Base-by-base conservation (phyloP, 1,140 invertebrate species). In the Pseudobourletiella spinata region DNA sequence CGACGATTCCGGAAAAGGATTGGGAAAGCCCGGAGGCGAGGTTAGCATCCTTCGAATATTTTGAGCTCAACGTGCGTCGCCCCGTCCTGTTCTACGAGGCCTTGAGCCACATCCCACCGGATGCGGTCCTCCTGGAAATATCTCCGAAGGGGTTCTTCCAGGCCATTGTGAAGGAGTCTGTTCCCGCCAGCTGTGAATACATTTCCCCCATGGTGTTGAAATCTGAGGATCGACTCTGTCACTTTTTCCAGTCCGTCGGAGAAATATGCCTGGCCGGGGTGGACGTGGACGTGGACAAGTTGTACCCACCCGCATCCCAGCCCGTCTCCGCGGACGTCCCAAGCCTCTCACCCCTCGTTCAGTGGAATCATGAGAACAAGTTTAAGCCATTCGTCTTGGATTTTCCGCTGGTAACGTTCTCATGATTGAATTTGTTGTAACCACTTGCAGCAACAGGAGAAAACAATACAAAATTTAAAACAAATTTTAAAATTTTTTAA, bases 41-140 rank as follows among this genome's bases (percentile, higher is more conserved):
- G 78, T 84, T 57, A 92, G 92, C 89, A 39, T 95, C 91, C 44
- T 84, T 90, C 3, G 89, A 86, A 22, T 98, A 98, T 76, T 91
- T 95, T 74, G 32, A 52, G 2, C 81, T 82, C 73, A 83, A 82
- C 69, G 73, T 81, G 18, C 73, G 63, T 22, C 76, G 72, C 60
- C 84, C 88, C 20, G 91, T 95, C 0, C 76, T 91, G 1, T 95
- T 95, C 71, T 86, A 93, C 71, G 89, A 94, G 74, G 86, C 86
- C 0, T 76, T 88, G 1, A 76, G 79, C 11, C 77, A 87, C 51
- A 83, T 96, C 25, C 90, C 89, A 0, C 76, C 78, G 44, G 85
- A 93, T 73, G 86, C 91, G 0, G 77, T 95, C 52, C 82, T 84
- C 0, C 86, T 85, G 48, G 86, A 87, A 74, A 86, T 95, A 20